Base-by-base conservation (phyloP, 2,797 vertebrate species). In the Schizopygopsis pylzovi region DNA sequence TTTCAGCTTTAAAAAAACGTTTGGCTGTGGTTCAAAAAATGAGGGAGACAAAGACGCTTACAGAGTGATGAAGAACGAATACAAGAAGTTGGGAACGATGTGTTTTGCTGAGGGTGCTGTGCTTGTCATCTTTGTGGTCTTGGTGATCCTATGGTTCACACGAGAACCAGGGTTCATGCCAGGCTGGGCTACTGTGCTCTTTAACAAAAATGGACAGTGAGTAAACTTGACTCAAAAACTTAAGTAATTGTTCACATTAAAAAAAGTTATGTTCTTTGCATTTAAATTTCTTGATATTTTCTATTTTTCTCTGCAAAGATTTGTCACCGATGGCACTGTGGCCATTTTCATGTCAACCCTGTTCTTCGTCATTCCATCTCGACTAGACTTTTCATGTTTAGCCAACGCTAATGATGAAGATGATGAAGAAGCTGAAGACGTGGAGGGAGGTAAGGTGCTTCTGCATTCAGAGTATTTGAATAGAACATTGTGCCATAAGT, bases 101-200 rank as follows among this genome's bases (percentile, higher is more conserved):
- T 94, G 1, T 45, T 99, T 97, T 81, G 95, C 97, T 0, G 98
- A 99, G 90, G 92, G 84, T 12, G 90, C 90, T 0, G 93, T 99
- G 83, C 92, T 95, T 3, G 0, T 75, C 70, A 89, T 98, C 88
- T 99, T 99, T 6, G 0, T 93, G 22, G 6, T 94, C 45, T 86
- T 99, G 89, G 97, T 99, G 37, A 0, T 96, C 7, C 91, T 99
- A 70, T 99, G 98, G 98, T 99, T 99, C 92, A 97, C 96, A 18
- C 94, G 98, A 85, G 97, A 97, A 0, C 98, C 98, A 0, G 98
- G 98, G 0, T 99, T 99, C 93, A 95, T 98, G 39, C 87, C 87
- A 0, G 98, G 98, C 45, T 99, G 98, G 98, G 98, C 97, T 18
- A 94, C 92, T 0, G 77, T 93, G 73, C 92, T 95, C 79, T 97